Evolutionary conservation across 2,113 vertebrate species (phyloP).

Genomic region (Dendropsophus ebraccatus): DNA sequence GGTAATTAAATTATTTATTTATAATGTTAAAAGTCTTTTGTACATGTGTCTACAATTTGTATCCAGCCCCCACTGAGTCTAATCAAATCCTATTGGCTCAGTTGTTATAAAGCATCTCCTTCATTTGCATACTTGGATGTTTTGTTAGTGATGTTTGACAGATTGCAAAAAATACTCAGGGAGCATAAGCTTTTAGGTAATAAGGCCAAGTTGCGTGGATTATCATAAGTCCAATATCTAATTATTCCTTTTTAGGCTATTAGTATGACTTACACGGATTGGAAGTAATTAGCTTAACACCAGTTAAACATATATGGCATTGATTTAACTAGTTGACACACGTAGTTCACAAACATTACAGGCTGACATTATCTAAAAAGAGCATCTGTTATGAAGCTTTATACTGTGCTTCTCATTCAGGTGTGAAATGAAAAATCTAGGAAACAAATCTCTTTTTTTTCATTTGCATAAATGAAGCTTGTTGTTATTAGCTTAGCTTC

Average conservation of each 20-base stretch:
- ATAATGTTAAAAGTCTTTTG: neutral
- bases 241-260: conserved; percentile 62
- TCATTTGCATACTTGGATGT: conserved; percentile 59
- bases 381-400: conserved; percentile 59
- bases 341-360: conserved; percentile 62
- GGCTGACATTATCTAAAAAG: conserved; percentile 62
- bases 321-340: conserved; percentile 59
- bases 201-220: conserved; percentile 59
- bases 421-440: conserved; percentile 64
- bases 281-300: conserved; percentile 52
- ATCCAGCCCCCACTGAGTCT: neutral
- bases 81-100: neutral
- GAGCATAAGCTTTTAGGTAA: conserved; percentile 59
- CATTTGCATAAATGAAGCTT: conserved; percentile 56
- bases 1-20: neutral
- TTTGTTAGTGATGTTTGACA: conserved; percentile 64
- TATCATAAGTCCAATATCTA: conserved; percentile 64
- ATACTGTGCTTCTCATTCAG: conserved; percentile 63
- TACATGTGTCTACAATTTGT: neutral
- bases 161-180: conserved; percentile 64
- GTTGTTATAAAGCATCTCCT: neutral
- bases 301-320: conserved; percentile 59
- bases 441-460: conserved; percentile 59
- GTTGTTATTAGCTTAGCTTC: conserved; percentile 56
- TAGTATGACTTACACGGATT: conserved; percentile 51